Evolutionary conservation across 2,113 vertebrate species (phyloP), one percentile per base, ranked within the genome.

Genomic region (Anoura caudifer): DNA sequence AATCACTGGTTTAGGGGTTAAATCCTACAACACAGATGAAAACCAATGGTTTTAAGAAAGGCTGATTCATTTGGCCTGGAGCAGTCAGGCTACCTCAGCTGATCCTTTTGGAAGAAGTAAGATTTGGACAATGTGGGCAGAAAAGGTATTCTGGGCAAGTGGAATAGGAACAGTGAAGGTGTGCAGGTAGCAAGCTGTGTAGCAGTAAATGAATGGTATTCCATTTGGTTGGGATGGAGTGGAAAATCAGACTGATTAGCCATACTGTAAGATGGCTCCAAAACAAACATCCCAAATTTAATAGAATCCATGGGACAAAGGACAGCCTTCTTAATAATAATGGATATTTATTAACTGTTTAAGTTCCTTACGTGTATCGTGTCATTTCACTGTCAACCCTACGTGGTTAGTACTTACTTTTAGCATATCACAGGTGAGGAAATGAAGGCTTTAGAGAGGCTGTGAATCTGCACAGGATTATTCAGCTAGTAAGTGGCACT

Each of bases 61-160:
- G 43, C n/a, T 59, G 52, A 73, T 87, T 90, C n/a, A 65, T 84
- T 31, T 91, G 82, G 33, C 86, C 89, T 91, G 22, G 87, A 91
- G 63, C 12, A 59, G 77, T 90, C 75, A 83, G 63, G 67, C 24
- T 33, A 86, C 67, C 20, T 59, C 43, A 91, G 14, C 47, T 90
- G 43, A 67, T 47, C 45, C 65, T 96, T 65, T 73, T 2, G 69
- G 70, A 47, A 92, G 26, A 92, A 76, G 36, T 73, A 73, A 45
- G 28, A 85, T 84, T 82, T 82, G 73, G 31, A 56, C 50, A 33
- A 12, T 85, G 52, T 69, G 31, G 70, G 70, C 43, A 94, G 67
- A 91, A 94, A 56, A 59, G 50, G 28, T 63, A 75, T 72, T 84
- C 33, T 70, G 36, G 63, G 56, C 54, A 20, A 20, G 43, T 85